phyloP scores from a whole-genome alignment of 2,888 invertebrate species.

The Choreutis nemorana region DNA sequence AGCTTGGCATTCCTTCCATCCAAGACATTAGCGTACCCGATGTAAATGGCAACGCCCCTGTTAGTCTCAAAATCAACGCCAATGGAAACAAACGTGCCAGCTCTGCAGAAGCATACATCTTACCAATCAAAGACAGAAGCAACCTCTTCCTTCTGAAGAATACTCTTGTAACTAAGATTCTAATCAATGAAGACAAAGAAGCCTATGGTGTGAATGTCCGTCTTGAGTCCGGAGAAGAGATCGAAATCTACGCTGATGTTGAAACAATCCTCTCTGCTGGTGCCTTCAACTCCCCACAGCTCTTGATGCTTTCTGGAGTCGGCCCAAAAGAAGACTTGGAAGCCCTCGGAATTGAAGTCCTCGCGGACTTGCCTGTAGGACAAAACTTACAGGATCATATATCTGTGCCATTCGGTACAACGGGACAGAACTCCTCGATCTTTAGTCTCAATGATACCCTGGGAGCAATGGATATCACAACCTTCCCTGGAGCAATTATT shows the following conservation, averaged over 20 bases:
- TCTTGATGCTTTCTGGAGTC: slow-evolving; percentile 40
- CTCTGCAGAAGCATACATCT: no score
- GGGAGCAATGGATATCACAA: no score
- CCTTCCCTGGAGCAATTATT: no score
- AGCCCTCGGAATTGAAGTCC: slow-evolving; percentile 22
- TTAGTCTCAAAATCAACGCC: no score
- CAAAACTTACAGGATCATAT: slow-evolving; percentile 42
- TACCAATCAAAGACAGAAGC: slow-evolving; percentile 9
- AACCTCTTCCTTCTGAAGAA: slow-evolving; percentile 33
- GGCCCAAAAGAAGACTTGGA: slow-evolving; percentile 32
- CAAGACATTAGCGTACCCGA: slow-evolving; percentile 46
- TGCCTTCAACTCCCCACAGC: slow-evolving; percentile 41
- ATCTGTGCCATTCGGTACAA: no score
- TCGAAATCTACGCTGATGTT: slow-evolving; percentile 23
- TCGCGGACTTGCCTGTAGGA: slow-evolving; percentile 38
- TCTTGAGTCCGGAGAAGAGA: slow-evolving; percentile 15
- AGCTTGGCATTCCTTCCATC: slow-evolving; percentile 33
- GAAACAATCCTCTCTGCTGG: slow-evolving; percentile 45
- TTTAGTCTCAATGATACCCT: no score
- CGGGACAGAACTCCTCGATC: no score
- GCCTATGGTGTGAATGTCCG: slow-evolving; percentile 31
- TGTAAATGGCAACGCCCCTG: no score
- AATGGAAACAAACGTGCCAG: no score
- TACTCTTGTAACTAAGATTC: slow-evolving; percentile 28
- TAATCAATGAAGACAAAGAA: slow-evolving; percentile 23